Evolutionary conservation across 1,140 invertebrate species (phyloP), one percentile per base, ranked within the genome.

Genomic region (Lysiphlebus fabarum): DNA sequence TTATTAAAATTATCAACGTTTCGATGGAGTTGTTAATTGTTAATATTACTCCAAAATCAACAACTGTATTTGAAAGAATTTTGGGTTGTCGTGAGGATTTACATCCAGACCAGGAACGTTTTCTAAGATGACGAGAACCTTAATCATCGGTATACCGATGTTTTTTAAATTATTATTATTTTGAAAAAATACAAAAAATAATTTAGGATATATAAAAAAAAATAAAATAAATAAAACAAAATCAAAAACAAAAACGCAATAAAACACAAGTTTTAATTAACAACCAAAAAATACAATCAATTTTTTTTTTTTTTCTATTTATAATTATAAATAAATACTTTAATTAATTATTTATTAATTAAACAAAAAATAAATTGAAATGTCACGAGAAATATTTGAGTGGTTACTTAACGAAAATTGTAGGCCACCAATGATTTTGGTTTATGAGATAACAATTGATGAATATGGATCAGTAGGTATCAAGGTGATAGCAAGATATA

Each of bases 111-210:
- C 75, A 68, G 53, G 73, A 68, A 67, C 67, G 71, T 70, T 71
- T 62, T 58, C 70, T 71, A 64, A 79, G 73, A 75, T 79, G 75
- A 80, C 73, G 70, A 75, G 68, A 70, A 70, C 67, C 71, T 68
- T 57, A 60, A 68, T 64, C 67, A 71, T 67, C 71, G 68, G 64
- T 68, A 67, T 73, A 70, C 70, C 64, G 62, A 73, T 61, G 70
- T 63, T 65, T 67, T 34, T 38, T 14, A 44, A 44, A 26, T 45
- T 49, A n/a, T 48, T 37, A 17, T 37, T 12, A 34, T 57, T 26
- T 4, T 26, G 2, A 26, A 26, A 26, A 2, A 26, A 26, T 4
- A 26, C 17, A 26, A 1, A 26, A 1, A 26, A 26, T 4, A 26
- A 26, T 2, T 26, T 26, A 49, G 47, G 26, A 49, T 49, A 10